Conservation (phyloP, 1,140 invertebrate genomes). For the Dinoponera quadriceps region DNA sequence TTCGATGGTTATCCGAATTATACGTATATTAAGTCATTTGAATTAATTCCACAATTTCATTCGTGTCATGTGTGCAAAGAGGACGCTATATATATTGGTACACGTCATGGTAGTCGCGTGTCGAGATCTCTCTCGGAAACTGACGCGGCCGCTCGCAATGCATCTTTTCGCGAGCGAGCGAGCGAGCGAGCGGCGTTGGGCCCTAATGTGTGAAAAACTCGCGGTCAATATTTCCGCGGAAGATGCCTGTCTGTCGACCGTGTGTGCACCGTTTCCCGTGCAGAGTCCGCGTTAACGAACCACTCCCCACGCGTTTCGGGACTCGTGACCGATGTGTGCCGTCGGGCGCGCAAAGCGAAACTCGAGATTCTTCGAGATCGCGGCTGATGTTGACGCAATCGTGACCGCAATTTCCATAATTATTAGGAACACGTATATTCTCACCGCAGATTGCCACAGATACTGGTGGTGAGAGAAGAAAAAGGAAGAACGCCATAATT, state of each 20-base stretch:
- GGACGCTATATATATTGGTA: not conserved
- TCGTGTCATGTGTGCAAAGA: not conserved
- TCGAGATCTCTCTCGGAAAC: constrained; percentile 2
- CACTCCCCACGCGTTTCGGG: not conserved
- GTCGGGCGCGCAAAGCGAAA: not conserved
- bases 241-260: not conserved
- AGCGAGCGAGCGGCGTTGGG: not conserved
- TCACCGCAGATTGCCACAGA: not conserved
- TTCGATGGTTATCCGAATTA: too few species aligned
- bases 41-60: not conserved
- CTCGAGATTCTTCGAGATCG: not conserved
- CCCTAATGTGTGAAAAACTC: not conserved
- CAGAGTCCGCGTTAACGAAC: constrained; percentile 4
- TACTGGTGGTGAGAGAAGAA: too few species aligned
- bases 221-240: constrained; percentile 17
- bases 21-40: too few species aligned
- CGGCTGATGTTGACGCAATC: not conserved
- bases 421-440: not conserved
- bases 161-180: not conserved
- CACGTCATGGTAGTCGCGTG: too few species aligned
- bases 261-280: not conserved
- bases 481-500: too few species aligned
- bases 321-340: not conserved
- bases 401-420: not conserved
- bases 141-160: not conserved